phyloP scores from a whole-genome alignment of 2,888 invertebrate genomes.

The Ptychoptera albimana region DNA sequence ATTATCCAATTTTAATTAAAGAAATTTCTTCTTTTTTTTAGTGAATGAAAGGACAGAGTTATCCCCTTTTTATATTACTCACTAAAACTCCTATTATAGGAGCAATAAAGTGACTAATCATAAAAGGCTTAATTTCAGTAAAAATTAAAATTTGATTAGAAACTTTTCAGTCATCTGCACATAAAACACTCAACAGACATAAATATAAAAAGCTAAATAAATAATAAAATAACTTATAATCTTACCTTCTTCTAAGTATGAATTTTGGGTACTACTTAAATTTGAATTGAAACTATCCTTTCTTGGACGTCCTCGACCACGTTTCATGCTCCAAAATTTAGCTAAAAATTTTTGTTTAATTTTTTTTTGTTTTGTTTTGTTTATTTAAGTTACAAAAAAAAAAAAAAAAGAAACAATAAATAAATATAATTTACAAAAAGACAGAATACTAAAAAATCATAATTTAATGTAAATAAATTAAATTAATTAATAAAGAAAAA shows the following conservation, averaged over 20 bases:
- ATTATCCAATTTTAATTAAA: too few species aligned
- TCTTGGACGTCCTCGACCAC: slow-evolving; percentile 40
- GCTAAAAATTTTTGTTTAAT: slow-evolving; percentile 21
- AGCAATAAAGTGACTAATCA: too few species aligned
- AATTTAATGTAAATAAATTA: background rate
- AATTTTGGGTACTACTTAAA: slow-evolving; percentile 40
- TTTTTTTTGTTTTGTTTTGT: slow-evolving; percentile 4
- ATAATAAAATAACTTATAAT: slow-evolving; percentile 7
- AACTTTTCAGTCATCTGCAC: too few species aligned
- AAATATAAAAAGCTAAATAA: background rate
- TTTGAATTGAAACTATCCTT: slow-evolving; percentile 36
- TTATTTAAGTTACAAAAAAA: background rate
- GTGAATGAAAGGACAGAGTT: too few species aligned
- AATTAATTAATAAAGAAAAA: too few species aligned
- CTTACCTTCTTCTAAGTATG: slow-evolving; percentile 58
- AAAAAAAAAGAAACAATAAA: background rate
- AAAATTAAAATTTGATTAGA: too few species aligned
- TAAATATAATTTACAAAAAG: background rate
- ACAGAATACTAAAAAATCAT: background rate
- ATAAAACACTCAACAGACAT: background rate
- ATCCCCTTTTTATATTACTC: too few species aligned
- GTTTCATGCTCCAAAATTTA: slow-evolving; percentile 35
- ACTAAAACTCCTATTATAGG: too few species aligned
- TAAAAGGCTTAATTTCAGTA: too few species aligned
- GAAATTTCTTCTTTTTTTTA: too few species aligned